Percentiles rank a stretch among this genome's conserved stretches.
Evolutionary conservation across 2,797 vertebrate genomes (phyloP).

Genomic region (Macropodus opercularis): DNA sequence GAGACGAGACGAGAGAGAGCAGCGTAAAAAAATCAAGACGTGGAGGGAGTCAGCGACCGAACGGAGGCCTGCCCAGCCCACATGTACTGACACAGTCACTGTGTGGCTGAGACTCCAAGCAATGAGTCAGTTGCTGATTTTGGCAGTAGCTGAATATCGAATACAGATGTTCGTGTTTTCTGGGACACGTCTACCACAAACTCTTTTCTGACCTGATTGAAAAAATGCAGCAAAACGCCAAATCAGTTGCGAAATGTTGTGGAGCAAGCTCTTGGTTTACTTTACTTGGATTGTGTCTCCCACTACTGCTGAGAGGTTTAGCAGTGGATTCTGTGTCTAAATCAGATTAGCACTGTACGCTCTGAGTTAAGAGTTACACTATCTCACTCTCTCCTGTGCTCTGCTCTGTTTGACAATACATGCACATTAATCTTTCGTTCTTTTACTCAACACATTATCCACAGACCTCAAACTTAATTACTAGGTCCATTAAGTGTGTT

Average conservation of each 20-base stretch:
- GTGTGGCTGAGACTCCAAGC: conserved; percentile 36
- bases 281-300: background rate
- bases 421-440: background rate
- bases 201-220: conserved; percentile 1
- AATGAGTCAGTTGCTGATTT: conserved; percentile 46
- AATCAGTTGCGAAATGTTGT: conserved; percentile 11
- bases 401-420: too few species aligned
- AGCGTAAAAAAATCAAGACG: conserved; percentile 26
- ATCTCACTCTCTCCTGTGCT: too few species aligned
- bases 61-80: conserved; percentile 11
- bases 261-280: background rate
- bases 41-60: conserved; percentile 42
- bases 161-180: conserved; percentile 37
- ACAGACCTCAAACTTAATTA: too few species aligned
- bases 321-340: background rate
- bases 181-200: conserved; percentile 17
- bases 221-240: conserved; percentile 3
- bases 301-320: background rate
- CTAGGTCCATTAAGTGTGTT: too few species aligned
- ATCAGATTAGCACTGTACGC: conserved; percentile 5
- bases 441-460: too few species aligned
- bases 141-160: conserved; percentile 40
- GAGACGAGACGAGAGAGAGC: conserved; percentile 13
- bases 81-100: conserved; percentile 10
- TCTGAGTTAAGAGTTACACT: background rate